Evolutionary conservation across 2,888 invertebrate genomes (phyloP), one percentile per base, ranked within the genome.

Genomic region (Amphimallon solstitiale): DNA sequence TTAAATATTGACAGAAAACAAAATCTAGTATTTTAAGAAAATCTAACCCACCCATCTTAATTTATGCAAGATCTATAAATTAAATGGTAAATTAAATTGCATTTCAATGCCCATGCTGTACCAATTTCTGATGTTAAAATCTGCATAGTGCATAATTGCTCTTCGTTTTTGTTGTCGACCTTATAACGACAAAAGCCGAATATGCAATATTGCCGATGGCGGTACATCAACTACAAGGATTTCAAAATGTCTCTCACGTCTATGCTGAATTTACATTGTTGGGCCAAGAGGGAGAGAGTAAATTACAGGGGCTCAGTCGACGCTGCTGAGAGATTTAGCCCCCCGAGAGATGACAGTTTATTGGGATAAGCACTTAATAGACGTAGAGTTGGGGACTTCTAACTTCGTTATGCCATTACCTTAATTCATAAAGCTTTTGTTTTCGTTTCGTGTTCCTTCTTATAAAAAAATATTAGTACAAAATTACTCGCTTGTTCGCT

Each of bases 351-450:
- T 79, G 80, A 79, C 80, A 80, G 79, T 80, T 80, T 80, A 80
- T 80, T 79, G 79, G 80, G 79, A 80, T 80, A 80, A 80, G 79
- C 80, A 79, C 80, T 80, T 80, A 80, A 80, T 80, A 78, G 79
- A 76, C 74, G 75, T 74, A 67, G 73, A 71, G 71, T 69, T 63
- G 73, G 70, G 68, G 71, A 71, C 70, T 73, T 71, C 77, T 78
- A 79, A 79, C 78, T 79, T 79, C 77, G 79, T 80, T 79, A 79
- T 75, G 76, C 76, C 77, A 75, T 76, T 76, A 77, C 77, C 78
- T 77, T 80, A 79, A 80, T 79, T 80, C 80, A 78, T 78, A 78
- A 79, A 77, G 77, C 77, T 78, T 78, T 79, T 79, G 79, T 78
- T 79, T 78, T 78, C 74, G 48, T 49, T 65, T 46, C 56, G 64